A percentile compares a stretch with the other conserved stretches of the same genome.
Evolutionary conservation across 2,888 invertebrate genomes (phyloP).

Genomic region (Agrotis exclamationis): DNA sequence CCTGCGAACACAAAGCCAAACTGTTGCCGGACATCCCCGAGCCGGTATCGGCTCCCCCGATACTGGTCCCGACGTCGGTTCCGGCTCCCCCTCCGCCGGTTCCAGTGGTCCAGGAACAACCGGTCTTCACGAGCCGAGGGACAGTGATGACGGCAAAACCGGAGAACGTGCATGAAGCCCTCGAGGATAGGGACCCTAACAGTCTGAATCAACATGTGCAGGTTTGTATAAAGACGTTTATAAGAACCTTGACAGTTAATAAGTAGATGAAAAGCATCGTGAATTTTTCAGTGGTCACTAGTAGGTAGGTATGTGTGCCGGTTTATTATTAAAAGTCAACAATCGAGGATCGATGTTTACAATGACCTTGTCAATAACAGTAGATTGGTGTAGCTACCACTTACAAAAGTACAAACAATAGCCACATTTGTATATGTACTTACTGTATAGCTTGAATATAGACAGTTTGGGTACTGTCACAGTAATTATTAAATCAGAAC

Average conservation of each 20-base stretch:
- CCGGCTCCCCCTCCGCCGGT: constrained; percentile 30
- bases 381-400: not conserved
- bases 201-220: constrained; percentile 93
- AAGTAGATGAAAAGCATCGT: not conserved
- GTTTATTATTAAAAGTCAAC: constrained; percentile 9
- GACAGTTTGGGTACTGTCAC: too few species aligned
- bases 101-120: constrained; percentile 20
- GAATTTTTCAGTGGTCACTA: constrained; percentile 5
- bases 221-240: constrained; percentile 81
- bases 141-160: constrained; percentile 80
- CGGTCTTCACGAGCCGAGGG: constrained; percentile 32
- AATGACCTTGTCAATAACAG: constrained; percentile 20
- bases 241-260: constrained; percentile 12
- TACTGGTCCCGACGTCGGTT: constrained; percentile 59
- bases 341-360: constrained; percentile 32
- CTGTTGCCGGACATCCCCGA: constrained; percentile 77
- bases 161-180: constrained; percentile 84
- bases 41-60: constrained; percentile 72
- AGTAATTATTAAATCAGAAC: too few species aligned
- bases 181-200: constrained; percentile 94
- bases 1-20: constrained; percentile 77
- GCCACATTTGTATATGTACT: not conserved
- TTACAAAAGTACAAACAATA: not conserved
- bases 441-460: too few species aligned
- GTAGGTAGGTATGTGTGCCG: not conserved